These are phyloP conservation scores for Dolichopus griseipennis DNA, from an alignment of 2,888 invertebrate genomes.

Conservation along the genomic window DNA sequence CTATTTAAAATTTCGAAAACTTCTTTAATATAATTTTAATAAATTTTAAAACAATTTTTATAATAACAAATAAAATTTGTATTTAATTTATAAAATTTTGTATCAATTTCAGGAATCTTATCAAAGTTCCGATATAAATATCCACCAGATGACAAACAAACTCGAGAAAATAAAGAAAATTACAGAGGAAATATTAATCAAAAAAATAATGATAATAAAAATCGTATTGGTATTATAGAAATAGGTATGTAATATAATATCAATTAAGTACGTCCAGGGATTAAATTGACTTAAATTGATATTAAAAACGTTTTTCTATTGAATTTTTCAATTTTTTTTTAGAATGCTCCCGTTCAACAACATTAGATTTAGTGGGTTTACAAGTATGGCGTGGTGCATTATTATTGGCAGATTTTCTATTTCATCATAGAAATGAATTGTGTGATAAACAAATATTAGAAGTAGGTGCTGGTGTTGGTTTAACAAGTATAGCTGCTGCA, in stretches of 20 bases:
- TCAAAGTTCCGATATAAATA: conserved; percentile 59
- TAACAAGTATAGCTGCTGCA: conserved; percentile 74
- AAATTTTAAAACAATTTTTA: no score
- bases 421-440: conserved; percentile 48
- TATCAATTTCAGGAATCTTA: conserved; percentile 51
- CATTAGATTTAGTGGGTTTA: conserved; percentile 66
- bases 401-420: conserved; percentile 66
- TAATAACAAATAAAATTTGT: no score
- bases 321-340: no score
- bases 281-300: no score
- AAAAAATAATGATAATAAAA: no score
- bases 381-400: conserved; percentile 88
- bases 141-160: conserved; percentile 44
- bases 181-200: conserved; percentile 30
- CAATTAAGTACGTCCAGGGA: no score
- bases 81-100: no score
- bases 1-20: no score
- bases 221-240: conserved; percentile 46
- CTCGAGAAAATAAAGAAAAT: conserved; percentile 43
- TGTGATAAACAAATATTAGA: conserved; percentile 55
- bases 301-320: no score
- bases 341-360: conserved; percentile 67
- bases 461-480: conserved; percentile 79
- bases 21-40: no score
- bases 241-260: conserved; percentile 55